These are phyloP conservation scores for Corythornis vintsioides DNA, from an alignment of 2,113 vertebrate genomes.

Conservation along the genomic window DNA sequence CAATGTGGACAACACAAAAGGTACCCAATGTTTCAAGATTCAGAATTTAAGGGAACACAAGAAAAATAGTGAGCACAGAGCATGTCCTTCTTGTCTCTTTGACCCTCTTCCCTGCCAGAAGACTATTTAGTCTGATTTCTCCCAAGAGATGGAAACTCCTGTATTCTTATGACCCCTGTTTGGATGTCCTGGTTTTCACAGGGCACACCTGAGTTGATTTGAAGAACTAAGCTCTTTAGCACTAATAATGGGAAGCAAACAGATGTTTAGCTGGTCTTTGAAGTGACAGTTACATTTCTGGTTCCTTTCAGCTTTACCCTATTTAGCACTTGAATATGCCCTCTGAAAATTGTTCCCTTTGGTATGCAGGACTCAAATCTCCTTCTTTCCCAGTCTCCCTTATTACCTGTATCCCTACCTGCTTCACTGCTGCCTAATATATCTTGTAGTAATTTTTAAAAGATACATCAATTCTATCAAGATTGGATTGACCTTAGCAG, in stretches of 20 bases:
- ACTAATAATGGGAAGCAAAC: neutral
- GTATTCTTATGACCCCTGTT: neutral
- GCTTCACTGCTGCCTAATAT: neutral
- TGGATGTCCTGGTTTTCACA: neutral
- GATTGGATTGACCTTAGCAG: neutral
- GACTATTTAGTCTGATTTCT: neutral
- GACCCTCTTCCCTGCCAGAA: neutral
- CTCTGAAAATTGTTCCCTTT: neutral
- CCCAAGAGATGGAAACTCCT: neutral
- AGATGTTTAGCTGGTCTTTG: neutral
- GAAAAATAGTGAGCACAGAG: neutral
- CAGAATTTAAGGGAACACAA: neutral
- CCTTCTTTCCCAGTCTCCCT: neutral
- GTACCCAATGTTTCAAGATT: slow-evolving; percentile 62
- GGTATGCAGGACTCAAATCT: neutral
- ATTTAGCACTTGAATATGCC: neutral
- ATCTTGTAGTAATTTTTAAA: neutral
- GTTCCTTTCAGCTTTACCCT: neutral
- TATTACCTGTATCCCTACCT: neutral
- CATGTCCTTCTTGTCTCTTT: neutral
- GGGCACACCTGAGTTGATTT: neutral
- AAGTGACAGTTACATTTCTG: neutral
- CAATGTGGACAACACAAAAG: slow-evolving; percentile 88
- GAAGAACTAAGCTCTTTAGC: neutral
- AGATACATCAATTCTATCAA: neutral